Base-by-base conservation (phyloP, 2,888 invertebrate species). In the Rotaria macrura region DNA sequence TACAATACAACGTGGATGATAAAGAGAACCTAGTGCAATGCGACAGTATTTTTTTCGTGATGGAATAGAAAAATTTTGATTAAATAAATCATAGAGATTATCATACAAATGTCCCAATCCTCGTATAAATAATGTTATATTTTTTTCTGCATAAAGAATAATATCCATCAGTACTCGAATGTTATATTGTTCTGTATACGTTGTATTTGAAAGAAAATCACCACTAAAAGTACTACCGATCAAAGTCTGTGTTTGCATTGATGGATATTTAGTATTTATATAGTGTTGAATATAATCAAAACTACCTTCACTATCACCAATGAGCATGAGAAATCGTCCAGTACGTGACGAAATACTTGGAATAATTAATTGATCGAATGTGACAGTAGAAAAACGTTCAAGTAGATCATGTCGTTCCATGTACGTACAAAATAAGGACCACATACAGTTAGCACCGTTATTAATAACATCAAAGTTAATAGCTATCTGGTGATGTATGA, bases 221-320 rank as follows among this genome's bases (percentile, higher is more conserved):
- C 43, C 79, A 4, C 43, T 43, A 40, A 79, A 43, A 43, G n/a
- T n/a, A 79, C 79, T 79, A 12, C 79, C 79, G 20, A 79, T 79
- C n/a, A 79, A 43, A n/a, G 79, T 79, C 43, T 43, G 40, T 79
- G 43, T 43, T 12, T 23, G 10, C 43, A 12, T 23, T 10, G 25
- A 25, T 43, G 25, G 40, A 79, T 79, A 25, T 43, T 43, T 40
- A 43, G n/a, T 10, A 79, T n/a, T 79, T 14, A 79, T 79, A 79
- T 79, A 79, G 43, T 43, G 5, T 79, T 79, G 40, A 25, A 79
- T 43, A 79, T 79, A 79, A 79, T 79, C 74, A 79, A 79, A 43
- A 10, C 40, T 25, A 79, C 74, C 25, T 79, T 79, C 74, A 10
- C 23, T 79, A 34, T 79, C 74, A 43, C 40, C 38, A 25, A 79